Evolutionary conservation across 92 coral and sea anemone genomes (phyloP).

Genomic region (Virgularia gustaviana): DNA sequence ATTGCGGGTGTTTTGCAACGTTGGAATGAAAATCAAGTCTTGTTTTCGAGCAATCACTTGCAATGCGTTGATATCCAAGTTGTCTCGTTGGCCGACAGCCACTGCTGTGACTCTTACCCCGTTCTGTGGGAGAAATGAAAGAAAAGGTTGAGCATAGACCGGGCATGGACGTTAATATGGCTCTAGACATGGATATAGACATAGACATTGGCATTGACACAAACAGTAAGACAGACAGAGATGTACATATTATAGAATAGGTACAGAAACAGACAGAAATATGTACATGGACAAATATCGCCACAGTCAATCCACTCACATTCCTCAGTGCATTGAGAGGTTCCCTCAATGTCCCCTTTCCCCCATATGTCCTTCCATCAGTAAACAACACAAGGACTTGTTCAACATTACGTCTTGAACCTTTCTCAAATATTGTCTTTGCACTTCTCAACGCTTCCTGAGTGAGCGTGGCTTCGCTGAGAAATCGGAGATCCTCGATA

Average conservation of each 20-base stretch:
- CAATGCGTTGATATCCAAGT: conserved; percentile 10
- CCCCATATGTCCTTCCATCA: conserved; percentile 54
- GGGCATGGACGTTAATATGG: not conserved
- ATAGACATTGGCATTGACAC: not conserved
- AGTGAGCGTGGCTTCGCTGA: conserved; percentile 30
- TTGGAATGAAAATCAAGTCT: conserved; percentile 2
- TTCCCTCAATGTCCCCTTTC: conserved; percentile 24
- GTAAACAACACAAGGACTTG: conserved; percentile 55
- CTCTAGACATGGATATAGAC: no score
- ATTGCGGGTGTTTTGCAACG: not conserved
- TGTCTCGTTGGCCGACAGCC: not conserved
- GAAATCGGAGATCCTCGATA: conserved; percentile 12
- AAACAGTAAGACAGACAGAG: no score
- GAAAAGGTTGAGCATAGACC: not conserved
- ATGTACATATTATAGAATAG: no score
- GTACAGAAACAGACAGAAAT: no score
- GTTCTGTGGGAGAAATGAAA: not conserved
- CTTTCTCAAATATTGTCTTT: conserved; percentile 20
- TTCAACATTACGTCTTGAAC: conserved; percentile 33
- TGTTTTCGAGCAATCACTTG: conserved; percentile 10
- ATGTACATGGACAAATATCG: no score
- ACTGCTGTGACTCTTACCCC: conserved; percentile 18
- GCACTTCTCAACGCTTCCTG: conserved; percentile 32
- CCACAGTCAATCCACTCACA: conserved; percentile 53
- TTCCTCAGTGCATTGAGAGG: conserved; percentile 48